These are phyloP conservation scores for Forbesichthys agassizii DNA, from an alignment of 2,113 vertebrate species.

Conservation along the genomic window DNA sequence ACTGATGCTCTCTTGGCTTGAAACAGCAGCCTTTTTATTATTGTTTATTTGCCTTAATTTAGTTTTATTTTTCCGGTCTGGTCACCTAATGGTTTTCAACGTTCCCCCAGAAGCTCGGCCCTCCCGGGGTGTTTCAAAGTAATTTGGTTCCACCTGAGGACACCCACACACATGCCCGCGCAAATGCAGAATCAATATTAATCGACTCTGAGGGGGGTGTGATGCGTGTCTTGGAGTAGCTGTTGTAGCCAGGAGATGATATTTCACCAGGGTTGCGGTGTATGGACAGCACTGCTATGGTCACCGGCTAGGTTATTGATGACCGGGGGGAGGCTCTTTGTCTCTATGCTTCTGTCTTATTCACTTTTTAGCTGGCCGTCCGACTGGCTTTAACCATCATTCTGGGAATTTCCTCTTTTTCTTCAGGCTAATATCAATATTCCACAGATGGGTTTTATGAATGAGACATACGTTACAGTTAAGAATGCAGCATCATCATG, in stretches of 20 bases:
- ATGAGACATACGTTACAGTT: conserved; percentile 9
- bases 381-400: conserved; percentile 29
- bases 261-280: conserved; percentile 57
- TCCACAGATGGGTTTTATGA: conserved; percentile 29
- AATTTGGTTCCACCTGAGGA: conserved; percentile 74
- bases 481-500: conserved; percentile 20
- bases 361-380: conserved; percentile 33
- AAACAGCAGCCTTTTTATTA: conserved; percentile 46
- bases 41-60: conserved; percentile 65
- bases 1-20: conserved; percentile 24
- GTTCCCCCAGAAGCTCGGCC: background rate
- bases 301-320: conserved; percentile 60
- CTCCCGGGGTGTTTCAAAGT: conserved; percentile 57
- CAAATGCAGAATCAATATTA: conserved; percentile 75
- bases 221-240: conserved; percentile 48
- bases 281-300: conserved; percentile 38
- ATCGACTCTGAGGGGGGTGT: conserved; percentile 55
- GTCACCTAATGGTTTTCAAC: conserved; percentile 10
- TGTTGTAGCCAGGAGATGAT: conserved; percentile 62
- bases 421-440: conserved; percentile 43
- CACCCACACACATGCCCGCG: conserved; percentile 59
- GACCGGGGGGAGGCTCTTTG: conserved; percentile 40
- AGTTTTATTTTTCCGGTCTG: conserved; percentile 55
- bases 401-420: conserved; percentile 29
- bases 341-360: conserved; percentile 37